phyloP scores from a whole-genome alignment of 2,888 invertebrate genomes.

The Sarcophaga rosellei region DNA sequence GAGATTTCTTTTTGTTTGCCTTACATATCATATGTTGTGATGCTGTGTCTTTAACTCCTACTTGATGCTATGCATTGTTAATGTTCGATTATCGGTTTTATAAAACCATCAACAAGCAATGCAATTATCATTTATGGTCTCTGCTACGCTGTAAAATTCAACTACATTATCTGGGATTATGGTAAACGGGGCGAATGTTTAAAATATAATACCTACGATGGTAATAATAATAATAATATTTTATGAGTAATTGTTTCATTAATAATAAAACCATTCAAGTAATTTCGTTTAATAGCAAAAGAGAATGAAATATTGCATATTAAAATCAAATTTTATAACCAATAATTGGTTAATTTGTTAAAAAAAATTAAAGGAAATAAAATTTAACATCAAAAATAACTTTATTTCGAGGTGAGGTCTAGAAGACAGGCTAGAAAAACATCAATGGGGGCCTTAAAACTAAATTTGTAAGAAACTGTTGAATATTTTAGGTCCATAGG shows the following conservation, averaged over 20 bases:
- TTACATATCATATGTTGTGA: background rate
- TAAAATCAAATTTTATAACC: no score
- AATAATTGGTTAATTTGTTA: constrained; percentile 1
- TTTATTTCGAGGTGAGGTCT: no score
- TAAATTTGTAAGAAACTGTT: no score
- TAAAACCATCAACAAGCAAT: constrained; percentile 39
- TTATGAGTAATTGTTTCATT: constrained; percentile 56
- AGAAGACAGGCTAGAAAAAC: no score
- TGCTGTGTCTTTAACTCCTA: background rate
- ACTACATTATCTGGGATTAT: background rate
- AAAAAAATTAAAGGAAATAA: no score
- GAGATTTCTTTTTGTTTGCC: background rate
- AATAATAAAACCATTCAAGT: constrained; percentile 45
- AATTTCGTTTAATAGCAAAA: background rate
- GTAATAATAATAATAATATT: background rate
- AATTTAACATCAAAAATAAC: no score
- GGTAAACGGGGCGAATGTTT: background rate
- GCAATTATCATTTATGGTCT: constrained; percentile 42
- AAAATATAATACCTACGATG: background rate
- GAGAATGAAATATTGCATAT: no score
- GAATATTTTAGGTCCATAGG: no score
- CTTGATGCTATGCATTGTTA: constrained; percentile 18
- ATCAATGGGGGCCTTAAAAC: no score
- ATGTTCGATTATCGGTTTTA: constrained; percentile 47
- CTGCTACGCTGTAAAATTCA: constrained; percentile 26